Conservation (phyloP, 64 coral and sea anemone genomes). For the Stichodactyla helianthus region DNA sequence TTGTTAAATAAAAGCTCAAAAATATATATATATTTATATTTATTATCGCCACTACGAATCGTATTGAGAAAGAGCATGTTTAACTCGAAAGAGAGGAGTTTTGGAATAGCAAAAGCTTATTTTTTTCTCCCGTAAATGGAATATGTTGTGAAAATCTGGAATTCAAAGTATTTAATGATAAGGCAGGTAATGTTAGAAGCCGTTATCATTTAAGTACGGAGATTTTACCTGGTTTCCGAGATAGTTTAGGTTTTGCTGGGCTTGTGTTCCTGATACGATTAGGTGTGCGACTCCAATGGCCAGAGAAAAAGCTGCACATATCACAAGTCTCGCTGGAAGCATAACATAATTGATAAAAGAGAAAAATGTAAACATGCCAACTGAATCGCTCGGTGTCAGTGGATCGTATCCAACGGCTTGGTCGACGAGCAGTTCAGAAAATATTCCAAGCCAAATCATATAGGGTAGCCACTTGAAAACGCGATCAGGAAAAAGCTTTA, state of each 20-base stretch:
- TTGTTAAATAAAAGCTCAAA: background rate
- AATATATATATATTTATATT: background rate
- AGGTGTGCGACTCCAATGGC: constrained; percentile 35
- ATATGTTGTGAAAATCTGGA: background rate
- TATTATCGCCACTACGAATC: background rate
- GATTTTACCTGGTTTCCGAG: constrained; percentile 58
- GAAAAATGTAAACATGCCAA: constrained; percentile 88
- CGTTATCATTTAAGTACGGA: background rate
- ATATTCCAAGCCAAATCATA: constrained; percentile 80
- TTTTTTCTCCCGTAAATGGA: background rate
- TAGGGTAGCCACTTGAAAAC: constrained; percentile 53
- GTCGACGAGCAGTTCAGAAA: constrained; percentile 64
- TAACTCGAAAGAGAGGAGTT: background rate
- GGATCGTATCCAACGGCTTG: constrained; percentile 76
- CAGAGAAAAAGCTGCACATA: constrained; percentile 55
- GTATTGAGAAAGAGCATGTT: background rate
- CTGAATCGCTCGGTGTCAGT: constrained; percentile 78
- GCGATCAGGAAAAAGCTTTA: constrained; percentile 52
- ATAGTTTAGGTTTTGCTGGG: constrained; percentile 46
- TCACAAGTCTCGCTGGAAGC: constrained; percentile 62
- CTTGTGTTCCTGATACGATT: constrained; percentile 43
- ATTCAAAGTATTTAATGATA: constrained; percentile 6
- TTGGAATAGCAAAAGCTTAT: background rate
- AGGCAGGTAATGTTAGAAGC: background rate
- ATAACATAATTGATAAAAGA: constrained; percentile 85